Evolutionary conservation across 2,888 invertebrate species (phyloP).

Genomic region (Buathra laborator): DNA sequence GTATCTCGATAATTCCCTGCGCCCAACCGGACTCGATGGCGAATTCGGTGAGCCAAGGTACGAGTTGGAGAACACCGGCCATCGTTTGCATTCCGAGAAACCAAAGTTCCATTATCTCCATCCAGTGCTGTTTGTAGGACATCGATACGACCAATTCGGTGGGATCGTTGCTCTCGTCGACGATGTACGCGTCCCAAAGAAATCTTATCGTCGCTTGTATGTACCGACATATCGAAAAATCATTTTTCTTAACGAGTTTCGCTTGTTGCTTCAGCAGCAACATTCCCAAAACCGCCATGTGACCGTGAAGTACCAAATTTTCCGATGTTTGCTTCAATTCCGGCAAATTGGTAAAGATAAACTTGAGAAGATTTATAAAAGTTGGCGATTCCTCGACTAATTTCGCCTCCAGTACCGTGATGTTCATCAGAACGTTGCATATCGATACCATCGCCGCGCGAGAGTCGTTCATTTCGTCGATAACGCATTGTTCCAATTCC

Average conservation of each 20-base stretch:
- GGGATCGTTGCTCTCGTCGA: constrained; percentile 95
- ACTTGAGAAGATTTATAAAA: constrained; percentile 93
- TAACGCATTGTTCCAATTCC: constrained; percentile 90
- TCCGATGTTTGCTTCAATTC: constrained; percentile 94
- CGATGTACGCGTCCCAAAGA: constrained; percentile 96
- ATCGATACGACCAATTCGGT: constrained; percentile 93
- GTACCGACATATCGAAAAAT: constrained; percentile 95
- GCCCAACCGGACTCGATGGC: constrained; percentile 98
- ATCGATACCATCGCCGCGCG: constrained; percentile 94
- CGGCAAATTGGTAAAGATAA: constrained; percentile 93
- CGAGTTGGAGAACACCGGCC: constrained; percentile 91
- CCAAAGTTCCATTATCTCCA: constrained; percentile 96
- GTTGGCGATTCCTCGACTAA: constrained; percentile 92
- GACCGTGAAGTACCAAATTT: constrained; percentile 94
- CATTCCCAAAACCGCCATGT: constrained; percentile 93
- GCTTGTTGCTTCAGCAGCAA: constrained; percentile 94
- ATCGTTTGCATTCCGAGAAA: constrained; percentile 97
- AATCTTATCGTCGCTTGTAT: constrained; percentile 96
- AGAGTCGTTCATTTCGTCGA: constrained; percentile 94
- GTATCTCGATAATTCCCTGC: constrained; percentile 93
- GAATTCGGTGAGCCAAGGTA: constrained; percentile 96
- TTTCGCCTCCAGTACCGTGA: constrained; percentile 95
- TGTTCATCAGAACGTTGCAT: constrained; percentile 97
- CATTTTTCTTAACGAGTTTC: constrained; percentile 93
- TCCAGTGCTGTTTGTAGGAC: constrained; percentile 95